Percentiles rank a stretch among this genome's conserved stretches.
Evolutionary conservation across 2,113 vertebrate species (phyloP).

Genomic region (Prietella phreatophila): DNA sequence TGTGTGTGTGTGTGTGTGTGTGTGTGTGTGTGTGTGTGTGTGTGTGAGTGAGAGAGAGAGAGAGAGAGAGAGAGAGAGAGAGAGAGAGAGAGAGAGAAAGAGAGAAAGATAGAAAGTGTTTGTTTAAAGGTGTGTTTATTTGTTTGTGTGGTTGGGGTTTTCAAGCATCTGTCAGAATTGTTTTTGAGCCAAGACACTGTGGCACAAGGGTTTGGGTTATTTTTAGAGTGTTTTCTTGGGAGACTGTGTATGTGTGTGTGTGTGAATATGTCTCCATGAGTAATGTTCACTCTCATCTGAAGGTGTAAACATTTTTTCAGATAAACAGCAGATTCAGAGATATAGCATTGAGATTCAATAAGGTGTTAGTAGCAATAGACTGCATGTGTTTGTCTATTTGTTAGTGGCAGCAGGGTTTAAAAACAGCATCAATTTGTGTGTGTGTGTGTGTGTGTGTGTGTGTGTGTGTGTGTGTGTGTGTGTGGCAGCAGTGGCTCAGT

Average conservation of each 20-base stretch:
- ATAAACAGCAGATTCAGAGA: slow-evolving; percentile 11
- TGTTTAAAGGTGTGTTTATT: not conserved
- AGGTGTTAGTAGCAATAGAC: not conserved
- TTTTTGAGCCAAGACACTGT: slow-evolving; percentile 21
- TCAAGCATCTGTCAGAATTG: slow-evolving; percentile 38
- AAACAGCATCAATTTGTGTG: not conserved
- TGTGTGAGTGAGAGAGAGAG: too few relatives aligned
- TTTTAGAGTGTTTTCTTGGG: not conserved
- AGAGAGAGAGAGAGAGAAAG: too few relatives aligned
- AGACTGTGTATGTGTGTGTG: slow-evolving; percentile 19
- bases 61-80: too few relatives aligned
- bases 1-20: too few relatives aligned
- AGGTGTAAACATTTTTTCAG: slow-evolving; percentile 9
- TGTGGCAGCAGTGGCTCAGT: too few relatives aligned
- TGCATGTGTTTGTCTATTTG: slow-evolving; percentile 14
- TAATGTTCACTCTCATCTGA: slow-evolving; percentile 17
- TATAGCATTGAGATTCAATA: not conserved
- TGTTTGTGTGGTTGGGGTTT: slow-evolving; percentile 15
- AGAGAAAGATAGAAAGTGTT: not conserved
- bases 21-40: too few relatives aligned
- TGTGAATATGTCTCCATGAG: not conserved
- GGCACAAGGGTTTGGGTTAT: slow-evolving; percentile 3
- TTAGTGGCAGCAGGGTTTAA: not conserved
- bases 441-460: not conserved
- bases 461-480: too few relatives aligned